A percentile compares a stretch with the other conserved stretches of the same genome.
Conservation (phyloP, 1,140 invertebrate genomes). For the Bombus ignitus region DNA sequence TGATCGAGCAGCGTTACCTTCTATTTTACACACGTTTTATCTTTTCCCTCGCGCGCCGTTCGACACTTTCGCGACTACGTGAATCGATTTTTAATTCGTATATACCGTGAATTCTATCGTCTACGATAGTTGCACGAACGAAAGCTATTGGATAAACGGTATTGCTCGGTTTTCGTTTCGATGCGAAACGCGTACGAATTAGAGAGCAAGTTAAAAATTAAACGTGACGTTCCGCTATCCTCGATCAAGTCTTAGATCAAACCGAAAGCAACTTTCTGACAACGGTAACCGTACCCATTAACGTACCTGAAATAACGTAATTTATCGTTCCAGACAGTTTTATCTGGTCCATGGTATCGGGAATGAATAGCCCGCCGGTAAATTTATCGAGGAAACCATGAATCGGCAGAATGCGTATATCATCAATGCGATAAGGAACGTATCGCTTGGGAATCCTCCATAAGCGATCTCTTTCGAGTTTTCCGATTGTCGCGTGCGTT, state of each 20-base stretch:
- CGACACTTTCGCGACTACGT: not conserved
- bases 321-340: slow-evolving; percentile 29
- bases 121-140: no score
- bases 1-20: not conserved
- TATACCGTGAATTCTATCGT: not conserved
- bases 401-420: not conserved
- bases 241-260: not conserved
- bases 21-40: not conserved
- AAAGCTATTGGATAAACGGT: not conserved
- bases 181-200: not conserved
- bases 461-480: not conserved
- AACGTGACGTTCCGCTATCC: not conserved
- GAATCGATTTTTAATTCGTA: slow-evolving; percentile 6
- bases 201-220: not conserved
- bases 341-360: slow-evolving; percentile 10
- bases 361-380: slow-evolving; percentile 19
- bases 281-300: not conserved
- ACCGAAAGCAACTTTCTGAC: not conserved
- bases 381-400: slow-evolving; percentile 30
- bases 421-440: not conserved
- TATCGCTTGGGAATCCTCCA: not conserved
- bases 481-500: no score
- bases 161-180: not conserved
- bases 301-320: slow-evolving; percentile 11
- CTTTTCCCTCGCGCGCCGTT: not conserved